Base-by-base conservation (phyloP, 2,797 vertebrate genomes). In the Xyrichtys novacula region DNA sequence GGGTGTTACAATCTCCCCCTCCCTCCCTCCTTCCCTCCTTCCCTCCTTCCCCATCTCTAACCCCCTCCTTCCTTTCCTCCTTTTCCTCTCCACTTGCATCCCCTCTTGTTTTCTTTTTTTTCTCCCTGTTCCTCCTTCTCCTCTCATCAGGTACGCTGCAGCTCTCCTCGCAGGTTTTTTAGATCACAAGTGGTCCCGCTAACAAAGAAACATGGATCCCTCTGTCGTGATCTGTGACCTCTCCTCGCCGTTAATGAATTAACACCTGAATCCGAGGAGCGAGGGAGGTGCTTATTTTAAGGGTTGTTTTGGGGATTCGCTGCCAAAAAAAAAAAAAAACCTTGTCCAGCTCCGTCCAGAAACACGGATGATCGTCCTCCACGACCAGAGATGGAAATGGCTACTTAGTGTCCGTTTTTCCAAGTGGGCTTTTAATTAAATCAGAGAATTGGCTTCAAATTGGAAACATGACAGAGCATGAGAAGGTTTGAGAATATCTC, bases 401-500 rank as follows among this genome's bases (percentile, higher is more conserved):
- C 87, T 85, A 89, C 88, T 90, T 85, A 89, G 83, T 86, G 85
- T 90, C 83, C 88, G 63, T 84, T 85, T 81, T 84, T 87, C 71
- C 79, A 76, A 87, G 85, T 64, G 86, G 86, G 84, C 87, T 92
- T 89, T 92, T 91, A 92, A 93, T 92, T 89, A 90, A 92, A 92
- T 90, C 88, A 85, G 65, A 22, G 84, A 84, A 88, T 89, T 63
- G 86, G 87, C 72, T 85, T 85, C 87, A 85, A 89, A 89, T 84
- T 89, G 87, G 87, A 90, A 89, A 89, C 82, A 89, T 89, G 89
- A 92, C 85, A 65, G 84, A 89, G 88, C 83, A 83, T 69, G 85
- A 87, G 85, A 86, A 89, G 78, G 76, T 83, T 85, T 85, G 88
- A 88, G 88, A 92, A 91, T 89, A 91, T 91, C 91, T 91, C 87